Percentiles rank a stretch among this genome's conserved stretches.
Conservation (phyloP, 2,888 invertebrate genomes). For the Linnaemya vulpina region DNA sequence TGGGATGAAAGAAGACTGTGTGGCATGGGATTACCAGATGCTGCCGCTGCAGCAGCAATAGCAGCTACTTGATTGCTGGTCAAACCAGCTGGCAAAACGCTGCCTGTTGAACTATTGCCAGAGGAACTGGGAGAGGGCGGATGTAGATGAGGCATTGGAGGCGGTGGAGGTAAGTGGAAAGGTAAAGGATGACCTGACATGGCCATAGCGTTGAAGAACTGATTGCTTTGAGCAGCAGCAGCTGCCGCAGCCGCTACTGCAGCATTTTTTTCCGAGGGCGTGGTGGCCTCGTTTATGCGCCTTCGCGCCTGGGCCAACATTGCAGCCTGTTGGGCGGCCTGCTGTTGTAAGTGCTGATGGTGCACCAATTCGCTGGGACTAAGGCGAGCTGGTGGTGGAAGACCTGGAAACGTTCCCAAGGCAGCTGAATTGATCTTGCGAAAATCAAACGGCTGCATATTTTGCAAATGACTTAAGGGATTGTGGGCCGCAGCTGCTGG, state of each 20-base stretch:
- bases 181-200: constrained; percentile 86
- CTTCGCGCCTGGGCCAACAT: constrained; percentile 83
- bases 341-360: constrained; percentile 78
- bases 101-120: constrained; percentile 64
- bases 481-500: constrained; percentile 82
- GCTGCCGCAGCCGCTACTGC: constrained; percentile 79
- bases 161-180: constrained; percentile 87
- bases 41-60: constrained; percentile 85
- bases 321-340: constrained; percentile 80
- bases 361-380: constrained; percentile 81
- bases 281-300: constrained; percentile 84
- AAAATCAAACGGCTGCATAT: constrained; percentile 98
- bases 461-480: constrained; percentile 94
- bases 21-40: constrained; percentile 85
- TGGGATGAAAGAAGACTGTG: constrained; percentile 86
- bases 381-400: constrained; percentile 76
- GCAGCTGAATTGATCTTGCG: constrained; percentile 87
- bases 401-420: constrained; percentile 83
- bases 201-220: constrained; percentile 85
- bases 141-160: constrained; percentile 85
- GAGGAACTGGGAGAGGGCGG: constrained; percentile 70
- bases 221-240: constrained; percentile 83
- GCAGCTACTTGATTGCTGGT: constrained; percentile 86
- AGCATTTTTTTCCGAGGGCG: constrained; percentile 79
- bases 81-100: constrained; percentile 78